Conservation (phyloP, 2,888 invertebrate genomes). For the Dynastes tityus region DNA sequence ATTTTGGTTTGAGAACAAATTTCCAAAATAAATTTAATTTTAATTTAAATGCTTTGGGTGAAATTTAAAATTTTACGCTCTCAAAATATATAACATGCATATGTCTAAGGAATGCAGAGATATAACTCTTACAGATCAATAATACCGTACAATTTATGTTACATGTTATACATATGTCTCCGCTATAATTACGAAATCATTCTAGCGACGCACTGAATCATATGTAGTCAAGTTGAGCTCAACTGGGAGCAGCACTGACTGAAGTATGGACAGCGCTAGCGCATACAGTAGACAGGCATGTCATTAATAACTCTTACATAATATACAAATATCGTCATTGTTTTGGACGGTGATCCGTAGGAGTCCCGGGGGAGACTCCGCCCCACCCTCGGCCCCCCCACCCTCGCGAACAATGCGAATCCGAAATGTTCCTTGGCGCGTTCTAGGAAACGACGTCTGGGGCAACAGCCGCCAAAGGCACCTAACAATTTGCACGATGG, state of each 20-base stretch:
- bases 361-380: slow-evolving; percentile 62
- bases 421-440: slow-evolving; percentile 66
- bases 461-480: slow-evolving; percentile 56
- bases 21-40: no score
- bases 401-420: slow-evolving; percentile 68
- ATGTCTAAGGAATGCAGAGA: no score
- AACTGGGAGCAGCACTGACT: slow-evolving; percentile 20
- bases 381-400: slow-evolving; percentile 59
- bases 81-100: no score
- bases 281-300: slow-evolving; percentile 37
- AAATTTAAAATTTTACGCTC: no score
- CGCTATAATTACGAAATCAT: neutral
- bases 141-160: no score
- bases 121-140: no score
- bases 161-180: neutral
- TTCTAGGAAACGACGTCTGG: slow-evolving; percentile 60
- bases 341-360: slow-evolving; percentile 62
- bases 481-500: slow-evolving; percentile 68
- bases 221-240: slow-evolving; percentile 34
- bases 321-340: slow-evolving; percentile 62
- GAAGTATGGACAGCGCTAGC: slow-evolving; percentile 25
- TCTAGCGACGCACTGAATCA: slow-evolving; percentile 11
- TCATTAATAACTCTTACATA: slow-evolving; percentile 50
- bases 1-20: no score
- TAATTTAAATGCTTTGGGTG: no score